Percentiles rank a stretch among this genome's conserved stretches.
phyloP scores from a whole-genome alignment of 2,797 vertebrate genomes.

The Tachyglossus aculeatus region DNA sequence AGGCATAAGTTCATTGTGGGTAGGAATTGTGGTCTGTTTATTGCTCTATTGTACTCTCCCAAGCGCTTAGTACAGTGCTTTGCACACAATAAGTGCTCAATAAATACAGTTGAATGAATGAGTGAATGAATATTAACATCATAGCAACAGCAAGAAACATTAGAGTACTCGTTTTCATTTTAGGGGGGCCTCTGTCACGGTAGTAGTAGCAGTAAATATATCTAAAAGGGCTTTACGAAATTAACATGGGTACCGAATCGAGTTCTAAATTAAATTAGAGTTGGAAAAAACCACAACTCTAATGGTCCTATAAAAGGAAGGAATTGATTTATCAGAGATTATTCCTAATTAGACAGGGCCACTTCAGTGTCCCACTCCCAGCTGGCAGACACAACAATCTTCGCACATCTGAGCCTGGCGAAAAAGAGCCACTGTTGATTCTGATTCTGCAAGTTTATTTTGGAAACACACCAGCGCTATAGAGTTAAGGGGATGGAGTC shows the following conservation, averaged over 20 bases:
- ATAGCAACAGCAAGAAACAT: constrained; percentile 45
- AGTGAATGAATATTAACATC: constrained; percentile 25
- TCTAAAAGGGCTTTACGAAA: constrained; percentile 36
- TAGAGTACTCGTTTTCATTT: constrained; percentile 36
- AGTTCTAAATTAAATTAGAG: constrained; percentile 51
- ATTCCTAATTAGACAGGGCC: constrained; percentile 49
- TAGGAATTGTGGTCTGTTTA: too few relatives aligned
- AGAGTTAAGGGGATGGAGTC: constrained; percentile 18
- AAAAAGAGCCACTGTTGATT: constrained; percentile 23
- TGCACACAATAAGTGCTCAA: too few relatives aligned
- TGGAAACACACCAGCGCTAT: constrained; percentile 9
- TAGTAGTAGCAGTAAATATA: constrained; percentile 9
- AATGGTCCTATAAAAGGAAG: constrained; percentile 49
- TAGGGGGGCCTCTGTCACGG: too few relatives aligned
- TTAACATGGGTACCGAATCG: constrained; percentile 46
- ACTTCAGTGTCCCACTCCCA: constrained; percentile 30
- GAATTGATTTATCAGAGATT: constrained; percentile 47
- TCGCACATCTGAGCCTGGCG: constrained; percentile 9
- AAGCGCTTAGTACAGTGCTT: background rate
- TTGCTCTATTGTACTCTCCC: background rate
- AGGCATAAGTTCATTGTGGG: too few relatives aligned
- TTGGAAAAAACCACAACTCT: constrained; percentile 39
- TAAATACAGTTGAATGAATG: constrained; percentile 8
- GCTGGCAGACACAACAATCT: constrained; percentile 41
- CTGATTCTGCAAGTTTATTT: constrained; percentile 27